Base-by-base conservation (phyloP, 2,888 invertebrate genomes). In the Lithophane semibrunnea region DNA sequence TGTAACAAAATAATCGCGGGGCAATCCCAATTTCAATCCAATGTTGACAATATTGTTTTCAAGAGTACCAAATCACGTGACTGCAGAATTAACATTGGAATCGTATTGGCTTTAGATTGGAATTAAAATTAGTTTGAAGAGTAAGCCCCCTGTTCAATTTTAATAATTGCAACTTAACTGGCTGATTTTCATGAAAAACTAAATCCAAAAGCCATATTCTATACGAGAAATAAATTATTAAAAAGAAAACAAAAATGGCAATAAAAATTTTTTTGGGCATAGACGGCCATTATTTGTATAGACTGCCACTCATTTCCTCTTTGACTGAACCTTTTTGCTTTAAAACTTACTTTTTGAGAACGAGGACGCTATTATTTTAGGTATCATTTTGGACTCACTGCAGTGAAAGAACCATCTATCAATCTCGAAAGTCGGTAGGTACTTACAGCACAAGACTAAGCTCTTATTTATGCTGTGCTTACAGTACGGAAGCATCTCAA, bases 241-340 rank as follows among this genome's bases (percentile, higher is more conserved):
- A 79, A 68, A 80, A 49, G 7, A 73, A 60, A 68, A 54, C 3
- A 0, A n/a, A 16, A 21, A 66, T 29, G 16, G 52, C 37, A 24
- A 73, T 21, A 24, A 37, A 4, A 37, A 5, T 37, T 42, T 73
- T 5, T 68, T 79, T 54, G 3, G 24, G 0, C 7, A 1, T 9
- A 18, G 7, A 9, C 7, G n/a, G 47, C 60, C 37, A 37, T 37
- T 37, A 37, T 37, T 37, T 37, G 3, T 5, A 37, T 5, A 37
- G 37, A 37, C 37, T 37, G 37, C 37, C 0, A 37, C 37, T 37
- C 37, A 37, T 37, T 37, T 4, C 37, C 37, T 37, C 37, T 37
- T 61, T 67, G 2, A 16, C 2, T 8, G 2, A 16, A 66, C 18
- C 29, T 47, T 66, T 76, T 75, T 37, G 5, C 37, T 5, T 37